Evolutionary conservation across 1,140 invertebrate genomes (phyloP).

Genomic region (Nautilus pompilius): DNA sequence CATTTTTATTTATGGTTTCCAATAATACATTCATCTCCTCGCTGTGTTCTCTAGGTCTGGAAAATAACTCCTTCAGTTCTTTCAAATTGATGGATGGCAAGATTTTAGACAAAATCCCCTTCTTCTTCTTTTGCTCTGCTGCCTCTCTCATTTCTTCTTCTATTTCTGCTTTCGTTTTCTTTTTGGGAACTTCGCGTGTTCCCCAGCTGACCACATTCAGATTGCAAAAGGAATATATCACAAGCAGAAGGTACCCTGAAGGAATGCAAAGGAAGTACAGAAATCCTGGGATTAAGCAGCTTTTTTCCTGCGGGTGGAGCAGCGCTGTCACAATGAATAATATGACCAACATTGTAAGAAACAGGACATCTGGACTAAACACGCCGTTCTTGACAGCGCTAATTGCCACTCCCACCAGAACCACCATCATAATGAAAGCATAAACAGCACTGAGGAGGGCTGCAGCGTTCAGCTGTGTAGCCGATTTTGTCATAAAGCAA

Average conservation of each 20-base stretch:
- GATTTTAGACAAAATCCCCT: background rate
- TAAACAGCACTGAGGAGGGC: conserved; percentile 42
- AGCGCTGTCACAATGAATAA: conserved; percentile 42
- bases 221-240: conserved; percentile 49
- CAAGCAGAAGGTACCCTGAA: conserved; percentile 46
- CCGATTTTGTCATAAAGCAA: conserved; percentile 55
- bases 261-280: conserved; percentile 50
- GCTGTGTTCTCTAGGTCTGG: no score
- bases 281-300: conserved; percentile 39
- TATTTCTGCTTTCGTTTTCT: conserved; percentile 53
- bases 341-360: conserved; percentile 32
- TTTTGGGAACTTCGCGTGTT: conserved; percentile 40
- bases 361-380: conserved; percentile 41
- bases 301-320: conserved; percentile 47
- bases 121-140: conserved; percentile 31
- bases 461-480: conserved; percentile 55
- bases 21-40: background rate
- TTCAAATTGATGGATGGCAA: background rate
- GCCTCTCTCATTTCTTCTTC: conserved; percentile 25
- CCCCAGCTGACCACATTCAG: conserved; percentile 50
- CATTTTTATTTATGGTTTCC: background rate
- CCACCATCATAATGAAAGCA: conserved; percentile 50
- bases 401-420: conserved; percentile 44
- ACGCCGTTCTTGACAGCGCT: conserved; percentile 27
- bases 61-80: background rate